A percentile compares a stretch with the other conserved stretches of the same genome.
Evolutionary conservation across 2,113 vertebrate genomes (phyloP).

Genomic region (Oryctolagus cuniculus): DNA sequence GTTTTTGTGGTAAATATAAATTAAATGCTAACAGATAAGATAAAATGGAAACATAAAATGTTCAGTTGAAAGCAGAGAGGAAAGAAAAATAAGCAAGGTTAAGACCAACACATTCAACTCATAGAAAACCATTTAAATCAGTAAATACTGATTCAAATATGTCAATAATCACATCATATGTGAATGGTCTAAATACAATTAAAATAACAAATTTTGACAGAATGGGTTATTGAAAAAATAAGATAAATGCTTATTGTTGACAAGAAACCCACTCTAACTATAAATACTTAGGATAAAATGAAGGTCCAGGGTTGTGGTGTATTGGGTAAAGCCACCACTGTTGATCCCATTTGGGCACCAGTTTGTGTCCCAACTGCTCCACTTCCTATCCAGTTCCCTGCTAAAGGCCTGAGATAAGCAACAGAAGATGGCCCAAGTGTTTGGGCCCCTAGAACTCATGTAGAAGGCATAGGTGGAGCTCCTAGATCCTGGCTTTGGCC

Average conservation of each 20-base stretch:
- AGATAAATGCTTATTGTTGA: not conserved
- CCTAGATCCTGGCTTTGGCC: too few relatives aligned
- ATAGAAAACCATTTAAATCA: not conserved
- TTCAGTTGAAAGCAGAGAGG: not conserved
- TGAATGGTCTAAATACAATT: not conserved
- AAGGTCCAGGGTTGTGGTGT: too few relatives aligned
- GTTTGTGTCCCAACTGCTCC: too few relatives aligned
- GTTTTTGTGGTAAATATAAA: not conserved
- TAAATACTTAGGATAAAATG: not conserved
- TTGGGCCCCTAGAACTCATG: too few relatives aligned
- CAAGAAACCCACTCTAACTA: not conserved
- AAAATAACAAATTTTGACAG: not conserved
- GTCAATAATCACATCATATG: not conserved
- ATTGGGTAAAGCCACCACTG: too few relatives aligned
- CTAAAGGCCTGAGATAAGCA: too few relatives aligned
- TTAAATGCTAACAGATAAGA: not conserved
- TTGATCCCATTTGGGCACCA: too few relatives aligned
- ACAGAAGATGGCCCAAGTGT: too few relatives aligned
- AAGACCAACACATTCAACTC: not conserved
- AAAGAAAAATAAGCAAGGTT: not conserved
- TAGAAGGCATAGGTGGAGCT: too few relatives aligned
- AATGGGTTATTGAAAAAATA: not conserved
- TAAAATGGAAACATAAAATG: not conserved
- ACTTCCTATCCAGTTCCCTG: too few relatives aligned
- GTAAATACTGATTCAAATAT: not conserved